Conservation (phyloP, 1,140 invertebrate genomes). For the Ceratosolen solmsi region DNA sequence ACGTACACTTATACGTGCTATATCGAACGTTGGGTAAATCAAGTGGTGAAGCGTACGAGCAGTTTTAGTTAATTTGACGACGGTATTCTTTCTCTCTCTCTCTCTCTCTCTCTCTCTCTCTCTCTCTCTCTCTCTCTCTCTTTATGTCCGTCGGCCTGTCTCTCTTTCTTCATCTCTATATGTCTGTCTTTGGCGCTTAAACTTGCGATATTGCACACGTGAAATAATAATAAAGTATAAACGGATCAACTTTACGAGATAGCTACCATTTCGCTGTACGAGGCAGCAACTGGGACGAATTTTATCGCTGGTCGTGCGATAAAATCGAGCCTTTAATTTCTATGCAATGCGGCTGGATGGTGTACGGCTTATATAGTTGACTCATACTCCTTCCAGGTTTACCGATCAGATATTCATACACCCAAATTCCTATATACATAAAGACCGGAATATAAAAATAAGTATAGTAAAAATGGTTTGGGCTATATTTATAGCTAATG, state of each 20-base stretch:
- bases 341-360: constrained; percentile 9
- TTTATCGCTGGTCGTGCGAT: constrained; percentile 63
- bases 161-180: neutral
- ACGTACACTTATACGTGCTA: neutral
- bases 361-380: neutral
- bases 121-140: neutral
- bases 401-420: neutral
- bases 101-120: neutral
- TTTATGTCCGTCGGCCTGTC: neutral
- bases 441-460: neutral
- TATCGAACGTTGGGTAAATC: constrained; percentile 60
- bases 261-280: constrained; percentile 57
- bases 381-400: neutral
- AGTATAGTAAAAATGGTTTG: neutral
- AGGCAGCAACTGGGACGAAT: constrained; percentile 52
- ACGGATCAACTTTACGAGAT: constrained; percentile 72
- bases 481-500: neutral
- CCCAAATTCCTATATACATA: neutral
- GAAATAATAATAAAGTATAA: constrained; percentile 75
- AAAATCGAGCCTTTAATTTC: constrained; percentile 53
- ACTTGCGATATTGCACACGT: constrained; percentile 68
- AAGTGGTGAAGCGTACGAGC: constrained; percentile 58
- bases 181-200: constrained; percentile 47
- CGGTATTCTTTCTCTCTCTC: constrained; percentile 41
- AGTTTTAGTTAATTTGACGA: constrained; percentile 72